phyloP scores from a whole-genome alignment of 2,797 vertebrate genomes.

The Pteronotus mesoamericanus region DNA sequence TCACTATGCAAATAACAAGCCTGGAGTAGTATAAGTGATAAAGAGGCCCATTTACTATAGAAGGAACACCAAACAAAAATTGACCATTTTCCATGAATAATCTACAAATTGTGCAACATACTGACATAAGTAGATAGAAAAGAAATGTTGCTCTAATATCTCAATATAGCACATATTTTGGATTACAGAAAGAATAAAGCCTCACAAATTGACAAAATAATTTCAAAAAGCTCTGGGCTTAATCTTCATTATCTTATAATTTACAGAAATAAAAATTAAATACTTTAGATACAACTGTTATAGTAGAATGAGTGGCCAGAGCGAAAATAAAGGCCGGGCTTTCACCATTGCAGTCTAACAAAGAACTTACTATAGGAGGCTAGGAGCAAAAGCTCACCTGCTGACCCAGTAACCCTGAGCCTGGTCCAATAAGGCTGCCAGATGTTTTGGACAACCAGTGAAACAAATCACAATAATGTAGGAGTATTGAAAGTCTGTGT shows the following conservation, averaged over 20 bases:
- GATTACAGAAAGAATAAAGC: neutral
- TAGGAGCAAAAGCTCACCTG: too few relatives aligned
- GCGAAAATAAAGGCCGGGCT: too few relatives aligned
- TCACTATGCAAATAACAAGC: neutral
- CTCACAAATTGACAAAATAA: constrained; percentile 5
- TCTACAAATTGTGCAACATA: constrained; percentile 6
- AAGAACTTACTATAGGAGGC: too few relatives aligned
- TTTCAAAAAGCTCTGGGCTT: neutral
- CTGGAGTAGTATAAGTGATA: neutral
- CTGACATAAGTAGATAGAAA: neutral
- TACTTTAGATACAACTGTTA: neutral
- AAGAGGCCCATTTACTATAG: neutral
- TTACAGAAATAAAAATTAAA: constrained; percentile 22
- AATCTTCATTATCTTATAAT: neutral
- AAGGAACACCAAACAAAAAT: neutral
- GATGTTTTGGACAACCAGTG: too few relatives aligned
- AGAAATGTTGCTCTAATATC: neutral
- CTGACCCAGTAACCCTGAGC: too few relatives aligned
- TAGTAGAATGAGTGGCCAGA: too few relatives aligned
- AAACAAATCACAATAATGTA: too few relatives aligned
- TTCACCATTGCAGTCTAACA: too few relatives aligned
- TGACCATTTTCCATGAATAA: neutral
- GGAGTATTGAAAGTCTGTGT: too few relatives aligned
- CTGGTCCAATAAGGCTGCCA: too few relatives aligned
- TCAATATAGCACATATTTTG: neutral